Conservation (phyloP, 1,140 invertebrate genomes). For the Diachasma alloeum region DNA sequence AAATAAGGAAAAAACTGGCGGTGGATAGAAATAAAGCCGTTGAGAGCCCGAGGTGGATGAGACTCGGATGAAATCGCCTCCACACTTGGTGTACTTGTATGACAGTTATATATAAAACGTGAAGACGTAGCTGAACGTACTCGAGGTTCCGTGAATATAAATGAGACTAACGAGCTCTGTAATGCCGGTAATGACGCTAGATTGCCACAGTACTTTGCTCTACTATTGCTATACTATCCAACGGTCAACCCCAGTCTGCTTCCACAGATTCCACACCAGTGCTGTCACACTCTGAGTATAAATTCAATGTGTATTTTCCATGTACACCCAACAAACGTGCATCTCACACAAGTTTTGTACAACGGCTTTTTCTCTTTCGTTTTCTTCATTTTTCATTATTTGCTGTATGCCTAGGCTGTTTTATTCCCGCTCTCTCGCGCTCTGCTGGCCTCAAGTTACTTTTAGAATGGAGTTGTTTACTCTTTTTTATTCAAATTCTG, state of each 20-base stretch:
- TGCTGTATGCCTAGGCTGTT: not conserved
- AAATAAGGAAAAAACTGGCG: not conserved
- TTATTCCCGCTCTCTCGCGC: not conserved
- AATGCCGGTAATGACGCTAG: constrained; percentile 64
- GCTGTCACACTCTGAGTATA: not conserved
- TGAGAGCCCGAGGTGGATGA: not conserved
- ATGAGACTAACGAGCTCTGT: constrained; percentile 65
- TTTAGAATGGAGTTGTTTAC: too few species aligned
- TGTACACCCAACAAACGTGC: not conserved
- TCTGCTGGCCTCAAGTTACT: too few species aligned
- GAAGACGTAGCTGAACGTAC: not conserved
- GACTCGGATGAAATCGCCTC: constrained; percentile 3
- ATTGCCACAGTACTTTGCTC: constrained; percentile 46
- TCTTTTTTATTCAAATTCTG: too few species aligned
- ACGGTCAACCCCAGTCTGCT: not conserved
- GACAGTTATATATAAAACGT: not conserved
- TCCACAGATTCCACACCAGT: not conserved
- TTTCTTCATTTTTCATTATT: not conserved
- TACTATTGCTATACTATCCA: not conserved
- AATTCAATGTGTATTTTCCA: not conserved
- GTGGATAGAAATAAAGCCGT: not conserved
- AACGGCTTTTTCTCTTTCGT: not conserved
- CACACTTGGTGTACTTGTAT: not conserved
- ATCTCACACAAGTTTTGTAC: not conserved
- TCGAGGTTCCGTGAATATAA: constrained; percentile 56